These are phyloP conservation scores for Neolamprologus devosi DNA, from an alignment of 2,113 vertebrate genomes.

Conservation along the genomic window DNA sequence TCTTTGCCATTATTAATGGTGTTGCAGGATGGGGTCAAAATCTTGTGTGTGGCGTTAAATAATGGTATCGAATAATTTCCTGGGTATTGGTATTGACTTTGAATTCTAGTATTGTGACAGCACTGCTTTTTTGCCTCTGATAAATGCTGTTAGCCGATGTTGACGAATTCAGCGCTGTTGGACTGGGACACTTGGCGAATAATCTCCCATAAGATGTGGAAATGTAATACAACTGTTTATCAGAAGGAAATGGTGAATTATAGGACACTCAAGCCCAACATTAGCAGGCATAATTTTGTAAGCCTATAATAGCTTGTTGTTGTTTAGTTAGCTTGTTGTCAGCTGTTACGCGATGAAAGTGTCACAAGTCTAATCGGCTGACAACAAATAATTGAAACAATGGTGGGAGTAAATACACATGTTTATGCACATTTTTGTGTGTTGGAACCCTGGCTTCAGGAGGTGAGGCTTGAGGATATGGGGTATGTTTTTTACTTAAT, in stretches of 20 bases:
- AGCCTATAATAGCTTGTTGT: accelerated
- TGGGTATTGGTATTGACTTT: background rate
- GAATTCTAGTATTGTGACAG: background rate
- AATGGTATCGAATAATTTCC: background rate
- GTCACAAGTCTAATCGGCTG: background rate
- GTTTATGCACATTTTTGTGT: background rate
- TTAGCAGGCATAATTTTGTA: background rate
- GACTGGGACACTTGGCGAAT: accelerated
- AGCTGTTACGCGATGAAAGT: background rate
- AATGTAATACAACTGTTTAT: background rate
- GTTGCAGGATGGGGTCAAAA: background rate
- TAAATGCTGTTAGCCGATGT: background rate
- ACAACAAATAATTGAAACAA: background rate
- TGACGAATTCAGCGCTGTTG: background rate
- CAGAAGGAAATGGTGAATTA: background rate
- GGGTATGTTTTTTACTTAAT: background rate
- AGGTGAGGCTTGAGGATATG: background rate
- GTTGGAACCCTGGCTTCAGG: background rate
- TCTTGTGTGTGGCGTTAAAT: background rate
- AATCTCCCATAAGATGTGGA: background rate
- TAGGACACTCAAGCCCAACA: background rate
- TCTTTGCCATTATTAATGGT: background rate
- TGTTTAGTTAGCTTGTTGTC: background rate
- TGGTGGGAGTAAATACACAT: background rate
- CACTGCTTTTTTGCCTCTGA: background rate